Base-by-base conservation (phyloP, 2,888 invertebrate genomes). In the Dasypogon diadema region DNA sequence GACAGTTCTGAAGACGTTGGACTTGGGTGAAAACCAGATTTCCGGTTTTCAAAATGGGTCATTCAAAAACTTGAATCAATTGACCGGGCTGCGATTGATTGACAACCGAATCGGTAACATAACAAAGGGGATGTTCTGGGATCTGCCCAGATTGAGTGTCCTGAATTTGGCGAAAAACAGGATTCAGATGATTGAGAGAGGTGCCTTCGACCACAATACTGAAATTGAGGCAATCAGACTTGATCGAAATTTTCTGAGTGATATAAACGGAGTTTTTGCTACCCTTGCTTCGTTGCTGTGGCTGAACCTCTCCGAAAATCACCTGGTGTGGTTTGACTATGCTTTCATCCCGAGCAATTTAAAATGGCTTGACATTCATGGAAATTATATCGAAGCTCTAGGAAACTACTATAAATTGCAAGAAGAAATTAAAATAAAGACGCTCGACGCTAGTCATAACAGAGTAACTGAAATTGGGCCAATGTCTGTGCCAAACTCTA, bases 21-120 rank as follows among this genome's bases (percentile, higher is more conserved):
- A 97, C 85, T 88, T 98, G 82, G 96, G 96, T 65, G 96, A 97
- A 86, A 98, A 98, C 87, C 92, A 93, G 85, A 94, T 98, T 81
- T 90, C 90, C 48, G 90, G 90, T 72, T 92, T 98, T 80, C 91
- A 89, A 82, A 95, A 96, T 82, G 93, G 93, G 75, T 93, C 95
- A 2, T 93, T 98, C 83, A 91, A 91, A 83, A 94, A 95, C 84
- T 88, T 98, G 73, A 91, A 93, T 81, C 94, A 96, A 85, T 88
- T 98, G 80, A 95, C 94, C 74, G 94, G 95, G 16, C 87, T 98
- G 76, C 90, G 96, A 73, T 84, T 98, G 81, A 96, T 97, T 81
- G 95, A 96, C 82, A 98, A 98, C 87, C 92, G 93, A 83, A 93
- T 94, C 83, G 94, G 93, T 74, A 95, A 93, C 87, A 89, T 94